These are phyloP conservation scores for Porites cylindrica DNA, from an alignment of 92 coral and sea anemone species.

Conservation along the genomic window DNA sequence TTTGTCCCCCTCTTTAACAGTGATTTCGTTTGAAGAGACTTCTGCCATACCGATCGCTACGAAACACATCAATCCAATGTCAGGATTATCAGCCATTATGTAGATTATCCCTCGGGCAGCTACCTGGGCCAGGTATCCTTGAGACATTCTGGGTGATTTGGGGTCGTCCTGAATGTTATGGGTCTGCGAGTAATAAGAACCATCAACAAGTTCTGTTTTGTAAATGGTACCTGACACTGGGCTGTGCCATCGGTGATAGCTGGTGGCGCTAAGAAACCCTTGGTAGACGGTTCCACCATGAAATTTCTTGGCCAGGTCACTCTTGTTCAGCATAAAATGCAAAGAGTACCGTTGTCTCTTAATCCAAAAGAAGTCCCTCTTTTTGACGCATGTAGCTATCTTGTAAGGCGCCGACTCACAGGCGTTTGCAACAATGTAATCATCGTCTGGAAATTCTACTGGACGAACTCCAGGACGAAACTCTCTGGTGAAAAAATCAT, in stretches of 20 bases:
- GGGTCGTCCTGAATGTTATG: slow-evolving; percentile 59
- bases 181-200: slow-evolving; percentile 72
- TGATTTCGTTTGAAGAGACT: slow-evolving; percentile 67
- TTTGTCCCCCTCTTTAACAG: slow-evolving; percentile 48
- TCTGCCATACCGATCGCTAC: slow-evolving; percentile 70
- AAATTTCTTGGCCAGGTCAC: slow-evolving; percentile 60
- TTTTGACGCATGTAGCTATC: slow-evolving; percentile 28
- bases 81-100: slow-evolving; percentile 64
- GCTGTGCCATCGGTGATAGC: slow-evolving; percentile 85
- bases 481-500: slow-evolving; percentile 73
- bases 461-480: slow-evolving; percentile 69
- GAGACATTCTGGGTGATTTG: slow-evolving; percentile 59
- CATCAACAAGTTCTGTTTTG: slow-evolving; percentile 68
- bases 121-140: slow-evolving; percentile 67
- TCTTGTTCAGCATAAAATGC: slow-evolving; percentile 64
- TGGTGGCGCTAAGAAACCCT: slow-evolving; percentile 72
- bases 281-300: slow-evolving; percentile 77
- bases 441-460: slow-evolving; percentile 56
- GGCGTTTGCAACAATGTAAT: slow-evolving; percentile 68
- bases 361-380: slow-evolving; percentile 62
- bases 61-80: slow-evolving; percentile 73
- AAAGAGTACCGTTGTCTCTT: slow-evolving; percentile 65
- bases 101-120: slow-evolving; percentile 68
- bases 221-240: slow-evolving; percentile 68
- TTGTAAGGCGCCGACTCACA: slow-evolving; percentile 77